Evolutionary conservation across 2,797 vertebrate genomes (phyloP).

Genomic region (Simalia tracyae): DNA sequence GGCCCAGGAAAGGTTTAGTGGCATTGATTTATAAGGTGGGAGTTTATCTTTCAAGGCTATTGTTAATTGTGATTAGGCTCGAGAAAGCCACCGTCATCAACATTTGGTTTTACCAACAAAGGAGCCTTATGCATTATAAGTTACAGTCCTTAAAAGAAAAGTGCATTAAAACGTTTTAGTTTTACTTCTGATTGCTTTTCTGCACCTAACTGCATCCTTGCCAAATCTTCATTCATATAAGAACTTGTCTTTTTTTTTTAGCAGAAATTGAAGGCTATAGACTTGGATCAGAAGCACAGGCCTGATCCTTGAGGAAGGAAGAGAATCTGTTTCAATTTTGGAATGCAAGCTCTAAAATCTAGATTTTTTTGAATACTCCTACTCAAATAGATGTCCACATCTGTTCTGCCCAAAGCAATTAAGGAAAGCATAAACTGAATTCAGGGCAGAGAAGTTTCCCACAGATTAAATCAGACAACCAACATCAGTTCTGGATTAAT

Average conservation of each 20-base stretch:
- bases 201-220: constrained; percentile 35
- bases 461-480: neutral
- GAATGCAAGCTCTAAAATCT: constrained; percentile 19
- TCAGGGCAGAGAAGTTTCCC: neutral
- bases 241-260: constrained; percentile 32
- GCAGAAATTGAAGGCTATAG: constrained; percentile 34
- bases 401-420: neutral
- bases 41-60: constrained; percentile 58
- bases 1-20: constrained; percentile 41
- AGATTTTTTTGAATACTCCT: neutral
- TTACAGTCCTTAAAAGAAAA: constrained; percentile 59
- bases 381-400: neutral
- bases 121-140: constrained; percentile 52
- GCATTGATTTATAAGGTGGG: constrained; percentile 63
- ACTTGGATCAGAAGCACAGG: constrained; percentile 23
- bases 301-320: neutral
- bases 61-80: constrained; percentile 66
- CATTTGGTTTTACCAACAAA: constrained; percentile 57
- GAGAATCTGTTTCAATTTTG: constrained; percentile 22
- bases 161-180: constrained; percentile 57
- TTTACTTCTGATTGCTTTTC: constrained; percentile 54
- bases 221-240: constrained; percentile 58
- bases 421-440: constrained; percentile 51
- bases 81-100: constrained; percentile 63
- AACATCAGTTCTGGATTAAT: neutral